These are phyloP conservation scores for Drosophila quinaria DNA, from an alignment of 2,888 invertebrate species.

Conservation along the genomic window DNA sequence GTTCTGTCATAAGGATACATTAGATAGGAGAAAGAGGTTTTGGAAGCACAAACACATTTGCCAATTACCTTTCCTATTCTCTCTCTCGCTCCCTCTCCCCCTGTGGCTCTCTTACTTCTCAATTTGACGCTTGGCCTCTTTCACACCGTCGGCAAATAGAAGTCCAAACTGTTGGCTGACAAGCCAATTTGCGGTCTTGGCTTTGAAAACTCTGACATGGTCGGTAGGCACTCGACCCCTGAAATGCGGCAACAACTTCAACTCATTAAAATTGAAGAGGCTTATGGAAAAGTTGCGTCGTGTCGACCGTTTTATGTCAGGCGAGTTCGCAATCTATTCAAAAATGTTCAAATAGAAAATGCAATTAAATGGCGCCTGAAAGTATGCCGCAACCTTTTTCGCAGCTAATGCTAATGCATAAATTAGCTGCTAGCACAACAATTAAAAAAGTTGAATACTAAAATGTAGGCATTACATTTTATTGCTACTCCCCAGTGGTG, in stretches of 20 bases:
- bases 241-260: conserved; percentile 50
- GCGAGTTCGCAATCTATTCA: conserved; percentile 36
- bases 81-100: neutral
- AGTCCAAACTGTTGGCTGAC: conserved; percentile 32
- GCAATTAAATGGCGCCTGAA: conserved; percentile 59
- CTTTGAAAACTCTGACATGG: conserved; percentile 43
- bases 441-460: conserved; percentile 66
- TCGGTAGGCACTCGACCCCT: conserved; percentile 33
- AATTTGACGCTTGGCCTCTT: conserved; percentile 1
- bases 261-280: conserved; percentile 69
- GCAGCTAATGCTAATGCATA: conserved; percentile 55
- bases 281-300: conserved; percentile 45
- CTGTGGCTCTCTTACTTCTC: neutral
- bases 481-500: conserved; percentile 30
- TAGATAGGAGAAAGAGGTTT: neutral
- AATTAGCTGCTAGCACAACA: conserved; percentile 59
- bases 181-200: conserved; percentile 62
- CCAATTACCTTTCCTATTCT: neutral
- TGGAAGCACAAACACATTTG: neutral
- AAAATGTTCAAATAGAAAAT: conserved; percentile 38
- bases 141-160: conserved; percentile 11
- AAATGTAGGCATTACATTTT: conserved; percentile 61
- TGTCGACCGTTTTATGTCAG: conserved; percentile 41
- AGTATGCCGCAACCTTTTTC: conserved; percentile 42
- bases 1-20: conserved; percentile 7